A percentile compares a stretch with the other conserved stretches of the same genome.
Evolutionary conservation across 2,888 invertebrate genomes (phyloP).

Genomic region (Malacosoma neustria): DNA sequence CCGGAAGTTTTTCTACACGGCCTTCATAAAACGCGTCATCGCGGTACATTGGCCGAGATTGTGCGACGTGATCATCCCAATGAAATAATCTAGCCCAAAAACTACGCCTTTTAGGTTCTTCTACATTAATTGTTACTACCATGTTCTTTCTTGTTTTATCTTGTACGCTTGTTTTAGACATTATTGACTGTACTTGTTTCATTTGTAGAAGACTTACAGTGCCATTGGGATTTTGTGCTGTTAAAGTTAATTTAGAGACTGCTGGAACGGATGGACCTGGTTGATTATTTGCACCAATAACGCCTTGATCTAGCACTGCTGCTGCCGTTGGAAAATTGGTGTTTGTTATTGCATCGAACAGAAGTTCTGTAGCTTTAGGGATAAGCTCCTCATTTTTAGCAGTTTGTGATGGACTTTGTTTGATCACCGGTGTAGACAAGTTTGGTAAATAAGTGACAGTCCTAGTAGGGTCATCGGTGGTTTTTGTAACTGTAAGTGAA

Average conservation of each 20-base stretch:
- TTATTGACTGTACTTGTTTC: conserved; percentile 48
- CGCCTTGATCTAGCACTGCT: conserved; percentile 36
- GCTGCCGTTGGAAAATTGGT: conserved; percentile 55
- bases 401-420: conserved; percentile 20
- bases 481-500: conserved; percentile 42
- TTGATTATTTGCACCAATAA: conserved; percentile 16
- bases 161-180: conserved; percentile 35
- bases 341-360: conserved; percentile 33
- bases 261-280: conserved; percentile 39
- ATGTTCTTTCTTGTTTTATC: conserved; percentile 26
- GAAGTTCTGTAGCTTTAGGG: conserved; percentile 28
- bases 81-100: conserved; percentile 41
- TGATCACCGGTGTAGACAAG: conserved; percentile 28
- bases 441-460: conserved; percentile 60
- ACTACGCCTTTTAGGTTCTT: conserved; percentile 19
- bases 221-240: conserved; percentile 36
- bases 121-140: conserved; percentile 26
- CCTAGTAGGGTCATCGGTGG: conserved; percentile 41
- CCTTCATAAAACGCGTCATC: conserved; percentile 62
- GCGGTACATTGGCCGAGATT: conserved; percentile 58
- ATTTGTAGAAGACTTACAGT: conserved; percentile 44
- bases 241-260: conserved; percentile 40
- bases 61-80: conserved; percentile 49
- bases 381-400: conserved; percentile 17
- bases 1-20: conserved; percentile 40